Percentiles rank a stretch among this genome's conserved stretches.
Evolutionary conservation across 1,140 invertebrate genomes (phyloP).

Genomic region (Luehdorfia chinensis): DNA sequence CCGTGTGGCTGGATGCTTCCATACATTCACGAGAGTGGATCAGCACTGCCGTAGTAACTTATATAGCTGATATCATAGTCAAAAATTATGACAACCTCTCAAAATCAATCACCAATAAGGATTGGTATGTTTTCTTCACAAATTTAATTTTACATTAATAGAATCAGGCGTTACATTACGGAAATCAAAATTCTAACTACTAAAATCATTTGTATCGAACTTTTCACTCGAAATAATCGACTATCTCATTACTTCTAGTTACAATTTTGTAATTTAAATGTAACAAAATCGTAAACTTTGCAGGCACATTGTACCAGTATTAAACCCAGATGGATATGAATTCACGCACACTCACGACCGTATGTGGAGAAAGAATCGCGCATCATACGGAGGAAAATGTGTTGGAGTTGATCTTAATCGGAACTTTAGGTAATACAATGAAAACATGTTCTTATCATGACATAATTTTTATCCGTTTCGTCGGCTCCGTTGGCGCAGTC

Average conservation of each 20-base stretch:
- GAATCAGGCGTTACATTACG: too few species aligned
- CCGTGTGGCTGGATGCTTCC: constrained; percentile 59
- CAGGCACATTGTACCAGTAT: constrained; percentile 84
- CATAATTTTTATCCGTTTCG: too few species aligned
- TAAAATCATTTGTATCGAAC: constrained; percentile 1
- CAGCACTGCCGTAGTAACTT: constrained; percentile 54
- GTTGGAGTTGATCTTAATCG: constrained; percentile 89
- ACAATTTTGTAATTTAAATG: too few species aligned
- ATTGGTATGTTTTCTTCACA: constrained; percentile 33
- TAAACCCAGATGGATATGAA: constrained; percentile 92
- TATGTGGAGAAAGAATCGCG: constrained; percentile 90
- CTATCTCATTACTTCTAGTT: too few species aligned
- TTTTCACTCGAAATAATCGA: too few species aligned
- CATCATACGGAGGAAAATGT: constrained; percentile 76
- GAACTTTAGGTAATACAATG: constrained; percentile 80
- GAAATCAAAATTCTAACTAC: too few species aligned
- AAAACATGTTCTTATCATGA: too few species aligned
- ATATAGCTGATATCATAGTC: constrained; percentile 50
- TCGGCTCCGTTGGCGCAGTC: too few species aligned
- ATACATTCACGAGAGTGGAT: constrained; percentile 69
- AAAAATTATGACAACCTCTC: constrained; percentile 48
- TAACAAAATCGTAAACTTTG: too few species aligned
- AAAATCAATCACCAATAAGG: constrained; percentile 50
- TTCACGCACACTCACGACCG: constrained; percentile 85
- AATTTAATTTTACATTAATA: background rate